A percentile compares a stretch with the other conserved stretches of the same genome.
These are phyloP conservation scores for Polymixis flavicincta DNA, from an alignment of 2,888 invertebrate genomes.

Conservation along the genomic window DNA sequence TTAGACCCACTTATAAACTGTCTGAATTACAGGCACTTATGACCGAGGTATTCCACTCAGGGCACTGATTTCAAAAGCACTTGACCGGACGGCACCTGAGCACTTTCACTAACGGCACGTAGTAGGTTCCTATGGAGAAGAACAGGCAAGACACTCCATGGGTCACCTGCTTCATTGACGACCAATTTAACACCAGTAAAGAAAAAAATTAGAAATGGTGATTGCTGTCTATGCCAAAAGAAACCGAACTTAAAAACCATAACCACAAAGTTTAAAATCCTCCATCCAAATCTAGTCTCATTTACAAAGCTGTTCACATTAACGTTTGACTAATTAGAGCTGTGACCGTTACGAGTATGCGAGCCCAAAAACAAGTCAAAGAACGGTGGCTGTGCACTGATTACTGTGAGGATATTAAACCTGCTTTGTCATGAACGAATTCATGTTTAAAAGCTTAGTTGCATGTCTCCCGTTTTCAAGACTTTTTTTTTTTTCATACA, in stretches of 20 bases:
- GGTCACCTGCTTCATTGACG: no score
- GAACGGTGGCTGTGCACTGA: constrained; percentile 38
- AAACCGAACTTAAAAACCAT: not conserved
- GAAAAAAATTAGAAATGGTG: no score
- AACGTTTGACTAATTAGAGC: constrained; percentile 59
- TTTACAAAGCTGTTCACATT: constrained; percentile 40
- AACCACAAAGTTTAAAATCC: constrained; percentile 32
- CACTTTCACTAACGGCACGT: no score
- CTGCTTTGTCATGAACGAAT: constrained; percentile 17
- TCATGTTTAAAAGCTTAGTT: constrained; percentile 11
- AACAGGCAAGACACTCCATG: no score
- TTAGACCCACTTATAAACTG: no score
- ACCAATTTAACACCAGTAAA: no score
- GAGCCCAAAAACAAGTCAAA: constrained; percentile 49
- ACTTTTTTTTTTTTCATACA: no score
- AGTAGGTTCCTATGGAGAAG: no score
- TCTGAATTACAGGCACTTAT: no score
- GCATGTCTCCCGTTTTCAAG: not conserved
- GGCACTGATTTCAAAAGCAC: no score
- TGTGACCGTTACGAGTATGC: constrained; percentile 51
- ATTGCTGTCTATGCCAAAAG: not conserved
- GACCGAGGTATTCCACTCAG: no score
- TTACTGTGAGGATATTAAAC: constrained; percentile 44
- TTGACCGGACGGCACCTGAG: no score
- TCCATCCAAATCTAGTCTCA: not conserved